Base-by-base conservation (phyloP, 2,888 invertebrate genomes). In the Graphium colonna region DNA sequence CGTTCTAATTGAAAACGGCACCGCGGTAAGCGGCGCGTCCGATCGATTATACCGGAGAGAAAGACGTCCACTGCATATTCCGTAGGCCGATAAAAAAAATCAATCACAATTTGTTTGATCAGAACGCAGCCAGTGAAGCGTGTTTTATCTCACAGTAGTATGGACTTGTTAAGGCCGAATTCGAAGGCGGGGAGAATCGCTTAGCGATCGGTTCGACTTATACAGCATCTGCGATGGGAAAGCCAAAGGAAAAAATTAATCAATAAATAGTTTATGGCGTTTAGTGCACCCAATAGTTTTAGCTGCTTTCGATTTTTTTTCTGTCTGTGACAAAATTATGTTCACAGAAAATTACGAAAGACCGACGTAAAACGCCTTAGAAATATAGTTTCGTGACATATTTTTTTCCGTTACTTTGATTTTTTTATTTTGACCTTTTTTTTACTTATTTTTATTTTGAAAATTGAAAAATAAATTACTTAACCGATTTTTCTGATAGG, bases 171-270 rank as follows among this genome's bases (percentile, higher is more conserved):
- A 71, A 67, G 71, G 73, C 77, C 71, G 67, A 71, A 66, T 67
- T 60, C 60, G 65, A n/a, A 72, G 68, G 65, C 77, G 78, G 63
- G 62, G 63, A 82, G 58, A 82, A 86, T 84, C 71, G 77, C 65
- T 76, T 75, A 73, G 77, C 71, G 77, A 77, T 78, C 79, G 73
- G 71, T 66, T 67, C 61, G 65, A 77, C 69, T 71, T 70, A 77
- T 69, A 70, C 69, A 69, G 67, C 75, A 61, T 64, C 69, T 61
- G 61, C 72, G 73, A 73, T 78, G 79, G 75, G 79, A 82, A 83
- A 80, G 65, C 65, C 60, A 59, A n/a, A 52, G 58, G 62, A 73
- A 75, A 76, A 75, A 61, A 61, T 46, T 55, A 52, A 65, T 66
- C 67, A 61, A 62, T 67, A 71, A 70, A 69, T 68, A 71, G 68